Conservation (phyloP, 1,140 invertebrate genomes). For the Leptinotarsa texana region DNA sequence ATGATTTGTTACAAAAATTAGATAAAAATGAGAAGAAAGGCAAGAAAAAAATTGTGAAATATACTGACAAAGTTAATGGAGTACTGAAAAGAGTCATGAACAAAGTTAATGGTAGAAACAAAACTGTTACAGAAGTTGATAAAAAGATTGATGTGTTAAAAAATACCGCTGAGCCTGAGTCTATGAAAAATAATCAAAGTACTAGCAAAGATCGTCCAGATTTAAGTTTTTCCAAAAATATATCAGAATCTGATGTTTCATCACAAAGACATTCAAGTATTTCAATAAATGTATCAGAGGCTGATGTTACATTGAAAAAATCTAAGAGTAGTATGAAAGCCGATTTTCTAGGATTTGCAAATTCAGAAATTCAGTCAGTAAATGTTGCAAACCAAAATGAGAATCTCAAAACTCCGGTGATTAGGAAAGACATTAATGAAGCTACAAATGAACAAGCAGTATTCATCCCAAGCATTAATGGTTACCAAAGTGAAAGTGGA, state of each 20-base stretch:
- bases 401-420: background rate
- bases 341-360: background rate
- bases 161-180: background rate
- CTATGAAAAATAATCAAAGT: too few relatives aligned
- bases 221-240: background rate
- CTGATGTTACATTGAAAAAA: background rate
- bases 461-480: background rate
- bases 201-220: background rate
- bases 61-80: background rate
- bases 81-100: conserved; percentile 11
- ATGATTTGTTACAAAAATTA: conserved; percentile 1
- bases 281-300: background rate
- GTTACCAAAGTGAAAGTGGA: background rate
- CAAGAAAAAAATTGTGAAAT: background rate
- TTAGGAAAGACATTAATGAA: background rate
- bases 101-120: background rate
- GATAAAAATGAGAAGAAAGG: conserved; percentile 13
- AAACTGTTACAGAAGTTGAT: background rate
- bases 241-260: background rate
- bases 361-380: background rate
- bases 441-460: too few relatives aligned
- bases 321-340: background rate
- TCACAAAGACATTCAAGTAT: background rate
- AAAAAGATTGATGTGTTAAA: background rate
- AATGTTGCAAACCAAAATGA: background rate